Evolutionary conservation across 2,797 vertebrate genomes (phyloP).

Genomic region (Hydrocynus forskahlii): DNA sequence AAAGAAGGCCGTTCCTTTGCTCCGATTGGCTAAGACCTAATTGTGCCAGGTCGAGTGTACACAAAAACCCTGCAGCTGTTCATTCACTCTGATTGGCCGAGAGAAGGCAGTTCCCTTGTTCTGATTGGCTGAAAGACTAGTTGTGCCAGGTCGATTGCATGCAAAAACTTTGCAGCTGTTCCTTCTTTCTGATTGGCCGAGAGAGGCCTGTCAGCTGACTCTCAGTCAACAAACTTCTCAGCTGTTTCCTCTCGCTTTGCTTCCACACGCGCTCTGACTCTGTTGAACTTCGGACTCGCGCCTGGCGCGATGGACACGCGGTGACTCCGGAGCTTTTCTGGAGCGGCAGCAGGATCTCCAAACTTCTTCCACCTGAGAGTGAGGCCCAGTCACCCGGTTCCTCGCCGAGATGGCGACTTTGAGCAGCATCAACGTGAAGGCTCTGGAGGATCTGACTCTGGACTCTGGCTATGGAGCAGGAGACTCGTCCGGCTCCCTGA

Average conservation of each 20-base stretch:
- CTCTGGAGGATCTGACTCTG: slow-evolving; percentile 88
- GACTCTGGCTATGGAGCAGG: slow-evolving; percentile 91
- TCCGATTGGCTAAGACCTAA: neutral
- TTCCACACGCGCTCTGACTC: neutral
- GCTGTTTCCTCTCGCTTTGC: slow-evolving; percentile 29
- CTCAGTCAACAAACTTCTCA: slow-evolving; percentile 43
- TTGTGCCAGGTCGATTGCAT: neutral
- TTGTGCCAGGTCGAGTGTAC: neutral
- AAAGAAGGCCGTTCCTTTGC: neutral
- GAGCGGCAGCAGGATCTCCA: neutral
- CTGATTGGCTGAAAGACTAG: neutral
- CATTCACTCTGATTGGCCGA: neutral
- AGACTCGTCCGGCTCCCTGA: slow-evolving; percentile 87
- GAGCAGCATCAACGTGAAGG: slow-evolving; percentile 81
- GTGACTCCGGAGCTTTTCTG: neutral
- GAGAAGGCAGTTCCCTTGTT: neutral
- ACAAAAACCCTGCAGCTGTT: neutral
- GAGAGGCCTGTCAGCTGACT: slow-evolving; percentile 34
- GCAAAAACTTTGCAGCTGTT: neutral
- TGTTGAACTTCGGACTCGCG: too few species aligned
- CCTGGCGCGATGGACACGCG: too few species aligned
- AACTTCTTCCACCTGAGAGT: too few species aligned
- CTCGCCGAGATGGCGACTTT: slow-evolving; percentile 77
- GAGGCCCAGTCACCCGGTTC: too few species aligned
- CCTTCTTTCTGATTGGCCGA: slow-evolving; percentile 29